A percentile compares a stretch with the other conserved stretches of the same genome.
Evolutionary conservation across 2,888 invertebrate genomes (phyloP).

Genomic region (Dynastes maya): DNA sequence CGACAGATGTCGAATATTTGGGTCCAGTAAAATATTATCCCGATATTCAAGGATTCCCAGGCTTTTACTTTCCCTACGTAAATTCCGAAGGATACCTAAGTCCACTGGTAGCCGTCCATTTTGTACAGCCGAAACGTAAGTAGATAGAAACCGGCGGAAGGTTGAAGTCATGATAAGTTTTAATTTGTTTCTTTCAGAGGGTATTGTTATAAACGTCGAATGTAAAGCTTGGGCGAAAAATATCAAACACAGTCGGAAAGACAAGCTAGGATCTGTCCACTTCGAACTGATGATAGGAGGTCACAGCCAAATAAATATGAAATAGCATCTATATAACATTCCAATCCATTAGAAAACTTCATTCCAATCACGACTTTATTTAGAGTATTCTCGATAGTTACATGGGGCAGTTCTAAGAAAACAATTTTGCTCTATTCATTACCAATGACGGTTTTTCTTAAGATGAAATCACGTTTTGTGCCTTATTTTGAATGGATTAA

Average conservation of each 20-base stretch:
- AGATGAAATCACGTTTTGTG: constrained; percentile 16
- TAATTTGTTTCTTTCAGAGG: constrained; percentile 52
- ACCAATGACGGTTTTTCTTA: constrained; percentile 5
- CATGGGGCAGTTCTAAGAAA: no score
- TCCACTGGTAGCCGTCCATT: constrained; percentile 90
- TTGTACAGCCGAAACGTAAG: constrained; percentile 87
- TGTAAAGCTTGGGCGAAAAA: constrained; percentile 79
- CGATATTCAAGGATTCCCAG: constrained; percentile 84
- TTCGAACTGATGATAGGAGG: constrained; percentile 76
- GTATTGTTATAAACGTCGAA: constrained; percentile 74
- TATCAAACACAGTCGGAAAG: constrained; percentile 76
- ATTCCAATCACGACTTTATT: not conserved
- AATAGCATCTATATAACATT: constrained; percentile 19
- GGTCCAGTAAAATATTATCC: constrained; percentile 89
- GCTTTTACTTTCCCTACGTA: constrained; percentile 91
- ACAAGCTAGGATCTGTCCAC: constrained; percentile 78
- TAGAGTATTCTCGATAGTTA: no score
- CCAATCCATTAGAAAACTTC: not conserved
- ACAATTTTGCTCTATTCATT: not conserved
- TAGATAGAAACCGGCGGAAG: constrained; percentile 56
- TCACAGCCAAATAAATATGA: constrained; percentile 2
- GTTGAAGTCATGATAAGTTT: no score
- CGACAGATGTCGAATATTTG: constrained; percentile 92
- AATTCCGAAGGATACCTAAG: constrained; percentile 91
- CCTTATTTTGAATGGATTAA: constrained; percentile 23